A percentile compares a stretch with the other conserved stretches of the same genome.
Conservation (phyloP, 2,113 vertebrate species). For the Tursiops truncatus region DNA sequence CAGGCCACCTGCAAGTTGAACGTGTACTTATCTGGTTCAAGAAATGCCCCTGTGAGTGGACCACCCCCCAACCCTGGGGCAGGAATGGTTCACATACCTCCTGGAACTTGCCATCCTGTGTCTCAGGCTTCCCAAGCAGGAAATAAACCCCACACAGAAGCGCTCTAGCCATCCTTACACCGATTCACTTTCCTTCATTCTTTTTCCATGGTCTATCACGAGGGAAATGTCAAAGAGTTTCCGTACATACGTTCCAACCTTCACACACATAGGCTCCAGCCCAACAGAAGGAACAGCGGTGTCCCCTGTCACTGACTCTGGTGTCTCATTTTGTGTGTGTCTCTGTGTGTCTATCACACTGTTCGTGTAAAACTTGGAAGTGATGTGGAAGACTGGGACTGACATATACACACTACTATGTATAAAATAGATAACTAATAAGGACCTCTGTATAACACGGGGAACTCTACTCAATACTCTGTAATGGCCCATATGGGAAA, state of each 20-base stretch:
- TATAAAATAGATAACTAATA: no score
- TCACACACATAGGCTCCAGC: not conserved
- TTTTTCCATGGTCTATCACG: not conserved
- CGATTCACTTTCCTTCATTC: not conserved
- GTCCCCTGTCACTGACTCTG: not conserved
- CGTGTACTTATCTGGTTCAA: not conserved
- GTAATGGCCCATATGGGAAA: not conserved
- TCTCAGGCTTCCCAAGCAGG: not conserved
- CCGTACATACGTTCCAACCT: fast-evolving
- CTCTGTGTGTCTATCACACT: not conserved
- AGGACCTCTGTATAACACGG: no score
- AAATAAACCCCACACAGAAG: not conserved
- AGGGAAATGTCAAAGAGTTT: not conserved
- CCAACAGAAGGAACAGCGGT: not conserved
- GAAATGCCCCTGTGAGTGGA: not conserved
- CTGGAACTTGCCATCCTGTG: not conserved
- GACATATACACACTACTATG: no score
- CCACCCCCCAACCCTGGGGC: not conserved
- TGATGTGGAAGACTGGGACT: no score
- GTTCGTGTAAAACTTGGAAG: not conserved
- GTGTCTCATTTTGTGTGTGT: no score
- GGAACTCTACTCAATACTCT: no score
- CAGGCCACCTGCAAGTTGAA: not conserved
- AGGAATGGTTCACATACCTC: not conserved
- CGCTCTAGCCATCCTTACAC: fast-evolving